Conservation (phyloP, 2,888 invertebrate genomes). For the Zonitis immaculata region DNA sequence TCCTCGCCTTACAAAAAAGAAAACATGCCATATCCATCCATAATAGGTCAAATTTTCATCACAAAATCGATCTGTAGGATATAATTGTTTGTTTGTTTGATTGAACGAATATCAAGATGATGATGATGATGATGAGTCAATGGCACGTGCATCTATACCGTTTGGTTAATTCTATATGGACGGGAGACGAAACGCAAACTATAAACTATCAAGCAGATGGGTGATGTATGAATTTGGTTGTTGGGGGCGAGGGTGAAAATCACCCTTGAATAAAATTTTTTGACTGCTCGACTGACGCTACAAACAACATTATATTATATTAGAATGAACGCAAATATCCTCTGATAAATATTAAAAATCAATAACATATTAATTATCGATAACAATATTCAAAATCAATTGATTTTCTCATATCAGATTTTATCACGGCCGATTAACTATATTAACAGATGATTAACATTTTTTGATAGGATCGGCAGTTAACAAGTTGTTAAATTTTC, state of each 20-base stretch:
- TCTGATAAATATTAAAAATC: neutral
- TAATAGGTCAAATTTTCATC: neutral
- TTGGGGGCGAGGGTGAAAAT: neutral
- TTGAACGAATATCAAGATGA: neutral
- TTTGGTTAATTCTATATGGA: neutral
- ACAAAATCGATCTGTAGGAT: too few relatives aligned
- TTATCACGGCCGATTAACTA: neutral
- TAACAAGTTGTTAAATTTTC: neutral
- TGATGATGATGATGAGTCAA: neutral
- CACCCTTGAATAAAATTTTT: neutral
- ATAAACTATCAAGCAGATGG: neutral
- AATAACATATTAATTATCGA: neutral
- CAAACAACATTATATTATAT: too few relatives aligned
- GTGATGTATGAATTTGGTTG: too few relatives aligned
- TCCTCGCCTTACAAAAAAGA: too few relatives aligned
- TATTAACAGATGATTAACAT: neutral
- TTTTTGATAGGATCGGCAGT: neutral
- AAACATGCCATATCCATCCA: too few relatives aligned
- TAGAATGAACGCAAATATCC: neutral
- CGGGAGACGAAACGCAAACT: neutral
- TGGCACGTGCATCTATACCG: neutral
- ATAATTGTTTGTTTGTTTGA: too few relatives aligned
- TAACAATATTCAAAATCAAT: neutral
- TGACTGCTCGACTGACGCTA: neutral
- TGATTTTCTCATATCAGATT: neutral